Evolutionary conservation across 64 coral and sea anemone species (phyloP).

Genomic region (Pachyseris speciosa): DNA sequence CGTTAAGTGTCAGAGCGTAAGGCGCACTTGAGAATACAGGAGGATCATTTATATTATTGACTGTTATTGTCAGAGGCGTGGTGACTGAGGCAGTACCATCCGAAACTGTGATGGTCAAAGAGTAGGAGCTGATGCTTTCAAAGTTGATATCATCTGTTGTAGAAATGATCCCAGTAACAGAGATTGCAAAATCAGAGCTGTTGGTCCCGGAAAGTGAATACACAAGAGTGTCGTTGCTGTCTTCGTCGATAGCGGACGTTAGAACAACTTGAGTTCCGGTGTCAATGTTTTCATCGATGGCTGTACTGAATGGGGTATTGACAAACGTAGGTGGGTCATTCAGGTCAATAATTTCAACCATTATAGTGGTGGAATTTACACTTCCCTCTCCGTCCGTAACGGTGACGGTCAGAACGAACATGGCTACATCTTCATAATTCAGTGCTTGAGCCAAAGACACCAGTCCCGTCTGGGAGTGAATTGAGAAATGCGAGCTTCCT

Average conservation of each 20-base stretch:
- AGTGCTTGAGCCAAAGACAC: conserved; percentile 20
- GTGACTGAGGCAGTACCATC: conserved; percentile 34
- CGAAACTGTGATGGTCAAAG: conserved; percentile 42
- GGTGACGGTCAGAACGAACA: conserved; percentile 32
- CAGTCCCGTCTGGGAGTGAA: conserved; percentile 37
- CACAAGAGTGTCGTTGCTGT: conserved; percentile 13
- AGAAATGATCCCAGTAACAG: conserved; percentile 46
- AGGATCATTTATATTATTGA: conserved; percentile 39
- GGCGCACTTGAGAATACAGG: conserved; percentile 35
- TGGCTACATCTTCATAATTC: conserved; percentile 29
- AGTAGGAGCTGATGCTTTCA: conserved; percentile 53
- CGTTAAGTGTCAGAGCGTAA: conserved; percentile 40
- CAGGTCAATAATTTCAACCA: conserved; percentile 16
- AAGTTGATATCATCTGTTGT: conserved; percentile 6
- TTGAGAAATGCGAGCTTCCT: conserved; percentile 34
- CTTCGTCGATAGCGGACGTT: conserved; percentile 43
- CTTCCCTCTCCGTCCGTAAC: conserved; percentile 38
- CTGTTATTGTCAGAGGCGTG: conserved; percentile 26
- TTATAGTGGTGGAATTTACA: conserved; percentile 25
- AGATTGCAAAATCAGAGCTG: conserved; percentile 47
- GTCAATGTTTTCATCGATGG: conserved; percentile 41
- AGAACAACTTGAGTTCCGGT: conserved; percentile 26
- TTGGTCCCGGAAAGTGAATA: conserved; percentile 33
- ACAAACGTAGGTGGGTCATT: conserved; percentile 40
- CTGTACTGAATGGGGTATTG: conserved; percentile 11